phyloP scores from a whole-genome alignment of 2,113 vertebrate genomes.

The Leucopsar rothschildi region DNA sequence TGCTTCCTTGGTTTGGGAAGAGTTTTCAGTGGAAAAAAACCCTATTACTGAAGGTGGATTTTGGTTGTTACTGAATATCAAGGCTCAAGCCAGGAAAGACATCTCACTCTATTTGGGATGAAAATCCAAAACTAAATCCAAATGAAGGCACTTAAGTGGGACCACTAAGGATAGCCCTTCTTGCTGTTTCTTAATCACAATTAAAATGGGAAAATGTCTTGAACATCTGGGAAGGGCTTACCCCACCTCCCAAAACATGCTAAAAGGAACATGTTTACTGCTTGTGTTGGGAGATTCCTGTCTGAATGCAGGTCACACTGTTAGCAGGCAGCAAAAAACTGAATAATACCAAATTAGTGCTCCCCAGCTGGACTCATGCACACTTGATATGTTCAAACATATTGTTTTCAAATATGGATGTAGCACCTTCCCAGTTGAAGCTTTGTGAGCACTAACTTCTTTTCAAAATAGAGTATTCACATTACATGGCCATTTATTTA shows the following conservation, averaged over 20 bases:
- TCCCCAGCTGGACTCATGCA: neutral
- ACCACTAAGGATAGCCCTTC: neutral
- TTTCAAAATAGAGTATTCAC: neutral
- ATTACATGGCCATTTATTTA: neutral
- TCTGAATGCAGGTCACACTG: neutral
- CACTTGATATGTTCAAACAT: neutral
- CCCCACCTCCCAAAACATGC: neutral
- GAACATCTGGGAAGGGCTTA: neutral
- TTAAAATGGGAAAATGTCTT: neutral
- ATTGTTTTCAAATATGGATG: neutral
- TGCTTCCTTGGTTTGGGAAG: rapidly evolving
- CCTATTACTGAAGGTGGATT: rapidly evolving
- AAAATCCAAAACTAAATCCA: neutral
- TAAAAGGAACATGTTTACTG: neutral
- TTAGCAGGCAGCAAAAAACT: neutral
- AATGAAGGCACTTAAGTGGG: neutral
- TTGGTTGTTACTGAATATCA: neutral
- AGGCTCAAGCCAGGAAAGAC: neutral
- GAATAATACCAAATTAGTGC: neutral
- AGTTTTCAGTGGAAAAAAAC: neutral
- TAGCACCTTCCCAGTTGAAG: neutral
- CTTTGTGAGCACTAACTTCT: neutral
- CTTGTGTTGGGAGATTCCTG: neutral
- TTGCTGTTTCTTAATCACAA: neutral
- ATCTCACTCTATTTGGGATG: neutral